Conservation (phyloP, 2,888 invertebrate genomes). For the Rhabditoides inermis region DNA sequence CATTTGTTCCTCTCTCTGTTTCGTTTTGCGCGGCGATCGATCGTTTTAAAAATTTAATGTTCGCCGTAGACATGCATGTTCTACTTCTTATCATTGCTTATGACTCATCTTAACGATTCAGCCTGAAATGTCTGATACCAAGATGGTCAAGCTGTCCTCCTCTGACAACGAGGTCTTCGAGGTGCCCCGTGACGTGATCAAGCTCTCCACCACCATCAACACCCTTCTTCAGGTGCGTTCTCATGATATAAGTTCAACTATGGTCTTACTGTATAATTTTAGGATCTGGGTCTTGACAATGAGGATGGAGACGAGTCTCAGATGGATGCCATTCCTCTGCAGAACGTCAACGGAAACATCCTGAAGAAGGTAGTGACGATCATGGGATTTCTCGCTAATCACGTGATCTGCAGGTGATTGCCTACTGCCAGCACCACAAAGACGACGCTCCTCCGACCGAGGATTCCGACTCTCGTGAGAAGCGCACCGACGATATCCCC, state of each 20-base stretch:
- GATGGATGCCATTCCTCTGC: slow-evolving; percentile 83
- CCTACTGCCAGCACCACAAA: slow-evolving; percentile 60
- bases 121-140: no score
- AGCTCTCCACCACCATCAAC: slow-evolving; percentile 93
- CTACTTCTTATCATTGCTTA: no score
- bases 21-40: no score
- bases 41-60: no score
- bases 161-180: slow-evolving; percentile 30
- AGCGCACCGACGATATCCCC: slow-evolving; percentile 95
- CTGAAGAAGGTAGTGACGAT: slow-evolving; percentile 67
- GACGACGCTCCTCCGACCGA: slow-evolving; percentile 75
- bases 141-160: slow-evolving; percentile 26
- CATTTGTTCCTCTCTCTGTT: no score
- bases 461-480: slow-evolving; percentile 93
- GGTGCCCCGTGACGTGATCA: slow-evolving; percentile 82
- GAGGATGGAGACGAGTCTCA: slow-evolving; percentile 6
- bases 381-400: neutral
- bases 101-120: no score
- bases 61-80: no score
- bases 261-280: neutral
- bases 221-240: slow-evolving; percentile 99
- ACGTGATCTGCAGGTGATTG: slow-evolving; percentile 40
- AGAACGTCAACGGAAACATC: slow-evolving; percentile 93
- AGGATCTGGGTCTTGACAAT: slow-evolving; percentile 9
- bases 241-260: neutral